Base-by-base conservation (phyloP, 64 coral and sea anemone species). In the Actinia tenebrosa region DNA sequence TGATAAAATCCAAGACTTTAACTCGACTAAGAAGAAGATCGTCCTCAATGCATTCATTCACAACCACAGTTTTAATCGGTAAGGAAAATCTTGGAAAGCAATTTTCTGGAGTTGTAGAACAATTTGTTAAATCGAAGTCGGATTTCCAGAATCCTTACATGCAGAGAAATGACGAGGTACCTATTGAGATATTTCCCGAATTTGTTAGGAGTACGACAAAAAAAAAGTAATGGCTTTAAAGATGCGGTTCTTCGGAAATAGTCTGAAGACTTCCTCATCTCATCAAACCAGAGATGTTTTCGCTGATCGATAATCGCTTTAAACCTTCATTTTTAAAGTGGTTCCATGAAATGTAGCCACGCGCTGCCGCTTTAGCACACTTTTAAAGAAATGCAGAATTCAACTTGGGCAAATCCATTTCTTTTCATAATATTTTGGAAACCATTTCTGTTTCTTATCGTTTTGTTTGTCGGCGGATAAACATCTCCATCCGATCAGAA, bases 311-410 rank as follows among this genome's bases (percentile, higher is more conserved):
- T 81, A 81, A 81, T 81, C 79, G 79, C 79, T 81, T 75, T 81
- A 81, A 81, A 81, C 79, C 79, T 81, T 81, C 79, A 81, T 53
- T n/a, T 37, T 20, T 81, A 81, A 81, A 81, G 79, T 81, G 79
- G 79, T 81, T 81, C 16, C 44, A 50, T 81, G 50, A 81, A 53
- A 81, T 20, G 79, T 81, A 81, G 69, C 79, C 79, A 81, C 79
- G 45, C 79, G 50, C 17, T 81, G 18, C 7, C 69, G 30, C 30
- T 25, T 53, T 53, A 50, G 79, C 50, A 45, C 50, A 81, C 79
- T 23, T 81, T 37, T 50, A 9, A 81, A 7, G 4, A 81, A 50
- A 16, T 22, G 14, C 16, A 17, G 10, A 22, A 53, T 53, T 45
- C 16, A 81, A 16, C 44, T 17, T 50, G 50, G 50, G 18, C 79